Evolutionary conservation across 2,888 invertebrate genomes (phyloP).

Genomic region (Trissonchulus latispiculum): DNA sequence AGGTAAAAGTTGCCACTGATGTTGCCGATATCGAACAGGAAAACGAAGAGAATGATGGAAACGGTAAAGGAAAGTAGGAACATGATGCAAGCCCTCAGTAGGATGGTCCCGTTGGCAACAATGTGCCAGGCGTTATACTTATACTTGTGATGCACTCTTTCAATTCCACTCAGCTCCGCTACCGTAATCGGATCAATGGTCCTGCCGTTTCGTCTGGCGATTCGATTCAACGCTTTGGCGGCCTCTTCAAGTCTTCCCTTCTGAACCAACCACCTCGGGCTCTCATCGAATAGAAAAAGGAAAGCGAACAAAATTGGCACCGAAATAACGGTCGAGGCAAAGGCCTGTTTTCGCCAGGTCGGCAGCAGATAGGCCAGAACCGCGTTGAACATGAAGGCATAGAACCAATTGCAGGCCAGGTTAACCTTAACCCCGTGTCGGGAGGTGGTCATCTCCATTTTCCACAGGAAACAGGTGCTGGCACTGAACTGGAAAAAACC

Average conservation of each 20-base stretch:
- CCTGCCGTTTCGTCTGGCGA: not conserved
- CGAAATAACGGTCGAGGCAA: not conserved
- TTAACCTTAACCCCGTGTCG: not conserved
- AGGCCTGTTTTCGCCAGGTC: not conserved
- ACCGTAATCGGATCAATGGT: not conserved
- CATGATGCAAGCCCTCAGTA: not conserved
- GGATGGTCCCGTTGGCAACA: not conserved
- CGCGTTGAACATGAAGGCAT: not conserved
- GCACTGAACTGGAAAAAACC: not conserved
- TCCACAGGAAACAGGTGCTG: not conserved
- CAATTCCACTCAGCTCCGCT: not conserved
- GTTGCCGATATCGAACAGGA: not conserved
- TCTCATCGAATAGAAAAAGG: not conserved
- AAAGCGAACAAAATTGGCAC: not conserved
- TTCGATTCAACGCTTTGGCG: not conserved
- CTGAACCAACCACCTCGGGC: not conserved
- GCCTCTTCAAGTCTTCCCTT: not conserved
- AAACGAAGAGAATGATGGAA: not conserved
- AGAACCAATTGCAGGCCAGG: not conserved
- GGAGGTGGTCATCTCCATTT: not conserved
- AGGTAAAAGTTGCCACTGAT: not conserved
- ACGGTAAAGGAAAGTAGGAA: not conserved
- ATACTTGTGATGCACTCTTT: not conserved
- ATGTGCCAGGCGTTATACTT: not conserved
- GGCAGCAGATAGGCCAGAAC: not conserved